phyloP scores from a whole-genome alignment of 2,888 invertebrate genomes.

The Drosophila atroscutellata region DNA sequence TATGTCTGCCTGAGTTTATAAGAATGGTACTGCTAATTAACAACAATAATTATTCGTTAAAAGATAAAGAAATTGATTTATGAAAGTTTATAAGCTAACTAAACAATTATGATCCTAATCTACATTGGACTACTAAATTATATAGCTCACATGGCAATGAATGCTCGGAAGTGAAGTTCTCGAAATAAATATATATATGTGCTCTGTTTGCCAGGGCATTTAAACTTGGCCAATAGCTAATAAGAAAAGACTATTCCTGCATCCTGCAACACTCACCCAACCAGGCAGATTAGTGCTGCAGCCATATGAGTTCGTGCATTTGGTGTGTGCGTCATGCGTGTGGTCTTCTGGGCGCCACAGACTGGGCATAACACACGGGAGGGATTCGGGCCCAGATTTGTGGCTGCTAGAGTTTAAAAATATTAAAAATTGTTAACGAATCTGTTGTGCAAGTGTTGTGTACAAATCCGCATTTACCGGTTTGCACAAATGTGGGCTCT shows the following conservation, averaged over 20 bases:
- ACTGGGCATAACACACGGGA: conserved; percentile 80
- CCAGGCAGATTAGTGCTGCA: conserved; percentile 79
- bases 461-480: conserved; percentile 49
- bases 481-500: conserved; percentile 57
- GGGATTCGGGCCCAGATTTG: conserved; percentile 81
- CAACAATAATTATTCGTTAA: not conserved
- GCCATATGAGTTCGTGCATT: conserved; percentile 82
- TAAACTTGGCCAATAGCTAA: not conserved
- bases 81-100: not conserved
- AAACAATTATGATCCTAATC: not conserved
- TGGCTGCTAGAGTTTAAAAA: conserved; percentile 36
- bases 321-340: conserved; percentile 81
- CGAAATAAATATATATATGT: not conserved
- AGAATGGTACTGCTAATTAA: not conserved
- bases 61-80: not conserved
- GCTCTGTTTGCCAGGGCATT: not conserved
- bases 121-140: not conserved
- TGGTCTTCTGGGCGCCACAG: conserved; percentile 80
- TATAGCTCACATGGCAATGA: not conserved
- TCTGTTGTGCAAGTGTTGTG: conserved; percentile 6
- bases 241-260: not conserved
- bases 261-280: conserved; percentile 70
- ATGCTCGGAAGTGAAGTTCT: not conserved
- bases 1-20: not conserved
- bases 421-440: not conserved